Evolutionary conservation across 2,797 vertebrate species (phyloP).

Genomic region (Chanos chanos): DNA sequence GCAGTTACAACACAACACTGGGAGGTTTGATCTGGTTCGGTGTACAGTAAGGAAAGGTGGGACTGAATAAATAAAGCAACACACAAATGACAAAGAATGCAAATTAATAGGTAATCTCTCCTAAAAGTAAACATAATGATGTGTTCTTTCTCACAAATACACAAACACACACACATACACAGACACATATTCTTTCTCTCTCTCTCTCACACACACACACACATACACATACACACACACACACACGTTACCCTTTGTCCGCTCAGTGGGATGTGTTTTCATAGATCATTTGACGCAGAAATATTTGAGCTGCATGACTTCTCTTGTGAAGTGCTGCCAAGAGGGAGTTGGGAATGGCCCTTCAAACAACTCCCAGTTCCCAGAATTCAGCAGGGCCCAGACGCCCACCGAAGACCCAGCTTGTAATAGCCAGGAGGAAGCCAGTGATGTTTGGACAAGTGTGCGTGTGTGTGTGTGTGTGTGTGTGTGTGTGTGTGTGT

Average conservation of each 20-base stretch:
- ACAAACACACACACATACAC: not conserved
- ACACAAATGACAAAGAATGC: no score
- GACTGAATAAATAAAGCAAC: no score
- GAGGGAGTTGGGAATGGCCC: slow-evolving; percentile 62
- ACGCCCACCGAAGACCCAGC: slow-evolving; percentile 60
- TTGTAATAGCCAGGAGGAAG: slow-evolving; percentile 54
- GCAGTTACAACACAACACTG: no score
- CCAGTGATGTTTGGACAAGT: slow-evolving; percentile 29
- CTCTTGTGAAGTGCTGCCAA: slow-evolving; percentile 68
- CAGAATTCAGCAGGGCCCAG: slow-evolving; percentile 70
- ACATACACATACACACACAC: slow-evolving; percentile 48
- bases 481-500: slow-evolving; percentile 3
- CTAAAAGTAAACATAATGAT: no score
- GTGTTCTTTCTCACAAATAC: no score
- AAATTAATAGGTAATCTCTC: no score
- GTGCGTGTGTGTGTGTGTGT: slow-evolving; percentile 1
- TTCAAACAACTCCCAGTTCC: slow-evolving; percentile 71
- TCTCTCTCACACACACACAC: slow-evolving; percentile 25
- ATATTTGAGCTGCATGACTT: slow-evolving; percentile 73
- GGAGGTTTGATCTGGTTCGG: no score
- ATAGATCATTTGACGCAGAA: slow-evolving; percentile 73
- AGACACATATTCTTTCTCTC: not conserved
- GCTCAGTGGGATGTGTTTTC: slow-evolving; percentile 69
- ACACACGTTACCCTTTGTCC: slow-evolving; percentile 53
- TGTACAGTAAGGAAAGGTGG: no score